Evolutionary conservation across 2,888 invertebrate genomes (phyloP).

Genomic region (Thymelicus sylvestris): DNA sequence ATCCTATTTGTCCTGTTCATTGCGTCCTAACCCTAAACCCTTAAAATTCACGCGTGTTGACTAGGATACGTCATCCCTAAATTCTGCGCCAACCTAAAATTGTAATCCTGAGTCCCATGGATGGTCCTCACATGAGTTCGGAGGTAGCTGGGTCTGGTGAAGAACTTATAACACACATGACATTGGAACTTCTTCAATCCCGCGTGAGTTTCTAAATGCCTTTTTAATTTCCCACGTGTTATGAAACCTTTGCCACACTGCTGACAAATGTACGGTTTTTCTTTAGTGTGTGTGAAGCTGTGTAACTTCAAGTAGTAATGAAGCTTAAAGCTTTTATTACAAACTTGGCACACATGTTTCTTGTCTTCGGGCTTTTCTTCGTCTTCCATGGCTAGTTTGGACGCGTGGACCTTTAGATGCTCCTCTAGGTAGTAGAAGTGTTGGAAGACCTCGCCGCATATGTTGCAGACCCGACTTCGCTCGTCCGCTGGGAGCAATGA

Average conservation of each 20-base stretch:
- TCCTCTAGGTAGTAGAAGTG: slow-evolving; percentile 78
- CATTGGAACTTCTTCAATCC: slow-evolving; percentile 77
- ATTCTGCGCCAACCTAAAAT: slow-evolving; percentile 55
- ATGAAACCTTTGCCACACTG: slow-evolving; percentile 79
- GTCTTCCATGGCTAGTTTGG: slow-evolving; percentile 66
- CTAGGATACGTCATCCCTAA: slow-evolving; percentile 7
- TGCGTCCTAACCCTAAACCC: neutral
- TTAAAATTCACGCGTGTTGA: slow-evolving; percentile 5
- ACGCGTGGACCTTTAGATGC: slow-evolving; percentile 73
- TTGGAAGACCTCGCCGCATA: slow-evolving; percentile 76
- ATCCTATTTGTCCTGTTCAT: neutral
- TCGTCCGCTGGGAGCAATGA: slow-evolving; percentile 60
- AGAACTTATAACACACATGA: slow-evolving; percentile 78
- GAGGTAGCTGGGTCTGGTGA: slow-evolving; percentile 72
- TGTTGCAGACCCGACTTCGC: slow-evolving; percentile 72
- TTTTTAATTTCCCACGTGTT: slow-evolving; percentile 72
- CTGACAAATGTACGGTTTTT: slow-evolving; percentile 75
- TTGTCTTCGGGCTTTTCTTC: slow-evolving; percentile 61
- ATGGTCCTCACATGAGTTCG: slow-evolving; percentile 75
- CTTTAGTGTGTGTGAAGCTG: slow-evolving; percentile 75
- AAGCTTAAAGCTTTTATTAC: slow-evolving; percentile 72
- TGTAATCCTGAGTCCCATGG: slow-evolving; percentile 74
- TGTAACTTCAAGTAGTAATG: slow-evolving; percentile 76
- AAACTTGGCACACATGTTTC: slow-evolving; percentile 69
- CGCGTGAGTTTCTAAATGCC: slow-evolving; percentile 73